phyloP scores from a whole-genome alignment of 2,797 vertebrate genomes.

The Pangasius sanitwongsei region DNA sequence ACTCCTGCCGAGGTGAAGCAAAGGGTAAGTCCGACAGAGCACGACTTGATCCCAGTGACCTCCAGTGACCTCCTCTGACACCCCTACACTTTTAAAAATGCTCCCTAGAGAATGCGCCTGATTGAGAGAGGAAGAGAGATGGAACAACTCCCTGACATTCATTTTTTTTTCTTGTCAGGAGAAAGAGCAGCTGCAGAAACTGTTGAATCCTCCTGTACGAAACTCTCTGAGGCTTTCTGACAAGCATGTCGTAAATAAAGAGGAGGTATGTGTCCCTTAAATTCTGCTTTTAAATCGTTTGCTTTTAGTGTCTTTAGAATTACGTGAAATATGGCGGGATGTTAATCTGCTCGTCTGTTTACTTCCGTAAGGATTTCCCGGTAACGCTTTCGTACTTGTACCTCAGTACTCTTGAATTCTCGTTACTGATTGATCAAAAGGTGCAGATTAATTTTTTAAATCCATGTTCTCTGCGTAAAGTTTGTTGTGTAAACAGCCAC shows the following conservation, averaged over 20 bases:
- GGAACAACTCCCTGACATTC: constrained; percentile 11
- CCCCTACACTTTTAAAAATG: constrained; percentile 25
- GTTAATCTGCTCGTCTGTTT: background rate
- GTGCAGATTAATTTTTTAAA: background rate
- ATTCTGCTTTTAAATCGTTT: background rate
- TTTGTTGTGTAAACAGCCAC: background rate
- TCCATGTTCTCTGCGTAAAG: background rate
- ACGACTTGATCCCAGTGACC: background rate
- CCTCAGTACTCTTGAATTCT: background rate
- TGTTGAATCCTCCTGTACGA: constrained; percentile 78
- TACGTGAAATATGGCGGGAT: background rate
- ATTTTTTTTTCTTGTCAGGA: constrained; percentile 71
- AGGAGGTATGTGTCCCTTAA: constrained; percentile 69
- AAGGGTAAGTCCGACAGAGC: background rate
- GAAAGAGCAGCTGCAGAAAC: constrained; percentile 83
- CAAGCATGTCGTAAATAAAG: constrained; percentile 75
- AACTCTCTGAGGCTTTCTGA: constrained; percentile 78
- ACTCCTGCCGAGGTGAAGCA: background rate
- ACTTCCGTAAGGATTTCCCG: background rate
- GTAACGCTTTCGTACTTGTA: background rate
- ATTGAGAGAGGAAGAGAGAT: constrained; percentile 5
- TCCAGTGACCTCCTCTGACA: constrained; percentile 22
- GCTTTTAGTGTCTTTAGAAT: too few relatives aligned
- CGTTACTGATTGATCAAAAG: background rate
- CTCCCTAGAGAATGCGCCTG: constrained; percentile 15